These are phyloP conservation scores for Psittacula cyanocephala DNA, from an alignment of 2,113 vertebrate species.

Conservation along the genomic window DNA sequence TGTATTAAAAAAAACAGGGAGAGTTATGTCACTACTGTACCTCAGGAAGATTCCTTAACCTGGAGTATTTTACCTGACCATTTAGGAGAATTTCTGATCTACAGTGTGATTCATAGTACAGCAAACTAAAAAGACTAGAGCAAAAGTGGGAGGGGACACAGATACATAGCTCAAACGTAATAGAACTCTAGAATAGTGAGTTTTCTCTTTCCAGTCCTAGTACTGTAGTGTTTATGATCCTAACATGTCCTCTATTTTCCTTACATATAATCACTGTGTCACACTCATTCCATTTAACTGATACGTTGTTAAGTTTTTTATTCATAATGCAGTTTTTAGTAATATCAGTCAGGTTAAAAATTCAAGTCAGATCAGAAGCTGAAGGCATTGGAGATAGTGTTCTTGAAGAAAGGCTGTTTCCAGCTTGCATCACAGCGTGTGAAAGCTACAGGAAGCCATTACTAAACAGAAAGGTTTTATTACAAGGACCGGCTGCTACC, in stretches of 20 bases:
- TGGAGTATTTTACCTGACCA: background rate
- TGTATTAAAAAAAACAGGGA: background rate
- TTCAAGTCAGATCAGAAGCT: background rate
- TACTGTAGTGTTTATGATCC: background rate
- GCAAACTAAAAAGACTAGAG: background rate
- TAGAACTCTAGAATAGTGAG: background rate
- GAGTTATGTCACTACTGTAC: background rate
- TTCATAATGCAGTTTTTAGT: background rate
- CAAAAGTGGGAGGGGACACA: background rate
- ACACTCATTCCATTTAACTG: background rate
- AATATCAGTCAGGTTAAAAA: background rate
- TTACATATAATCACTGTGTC: background rate
- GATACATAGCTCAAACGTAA: background rate
- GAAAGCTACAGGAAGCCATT: slow-evolving; percentile 28
- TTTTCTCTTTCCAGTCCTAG: background rate
- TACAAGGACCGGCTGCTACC: background rate
- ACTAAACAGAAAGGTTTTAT: slow-evolving; percentile 40
- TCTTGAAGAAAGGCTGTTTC: background rate
- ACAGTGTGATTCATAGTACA: background rate
- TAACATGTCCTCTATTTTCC: background rate
- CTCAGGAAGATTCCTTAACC: background rate
- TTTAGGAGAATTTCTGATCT: background rate
- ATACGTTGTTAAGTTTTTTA: background rate
- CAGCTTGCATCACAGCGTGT: background rate
- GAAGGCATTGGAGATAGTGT: background rate